Percentiles rank a stretch among this genome's conserved stretches.
Conservation (phyloP, 2,797 vertebrate species). For the Smutsia temminckii region DNA sequence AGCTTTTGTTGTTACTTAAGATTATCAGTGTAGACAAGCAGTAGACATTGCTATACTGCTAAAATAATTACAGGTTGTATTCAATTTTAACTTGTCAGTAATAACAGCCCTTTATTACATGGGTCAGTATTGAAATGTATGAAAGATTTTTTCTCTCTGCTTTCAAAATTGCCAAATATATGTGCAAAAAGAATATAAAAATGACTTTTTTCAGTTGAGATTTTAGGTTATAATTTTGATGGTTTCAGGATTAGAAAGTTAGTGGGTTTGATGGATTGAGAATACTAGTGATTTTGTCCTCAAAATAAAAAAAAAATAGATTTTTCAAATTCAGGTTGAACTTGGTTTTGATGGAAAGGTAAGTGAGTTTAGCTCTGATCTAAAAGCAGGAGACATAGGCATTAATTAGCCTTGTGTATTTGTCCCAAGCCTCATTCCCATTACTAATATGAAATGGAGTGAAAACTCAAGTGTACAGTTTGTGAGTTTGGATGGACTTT, state of each 20-base stretch:
- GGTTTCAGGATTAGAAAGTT: background rate
- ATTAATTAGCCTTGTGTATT: background rate
- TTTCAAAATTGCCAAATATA: background rate
- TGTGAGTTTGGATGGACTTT: slow-evolving; percentile 55
- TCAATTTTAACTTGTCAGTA: slow-evolving; percentile 52
- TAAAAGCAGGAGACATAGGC: background rate
- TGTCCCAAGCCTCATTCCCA: slow-evolving; percentile 27
- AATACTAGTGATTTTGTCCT: background rate
- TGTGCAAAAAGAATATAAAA: background rate
- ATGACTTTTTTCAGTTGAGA: background rate
- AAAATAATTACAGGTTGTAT: slow-evolving; percentile 15
- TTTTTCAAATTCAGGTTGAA: background rate
- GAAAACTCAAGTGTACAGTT: background rate
- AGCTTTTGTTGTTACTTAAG: slow-evolving; percentile 38
- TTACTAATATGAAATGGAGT: slow-evolving; percentile 40
- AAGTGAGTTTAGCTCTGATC: background rate
- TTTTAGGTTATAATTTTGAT: slow-evolving; percentile 1
- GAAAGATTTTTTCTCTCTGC: slow-evolving; percentile 6
- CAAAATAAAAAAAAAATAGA: background rate
- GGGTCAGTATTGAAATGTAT: slow-evolving; percentile 2
- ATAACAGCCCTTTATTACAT: slow-evolving; percentile 25
- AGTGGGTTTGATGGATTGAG: background rate
- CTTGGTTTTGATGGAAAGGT: background rate
- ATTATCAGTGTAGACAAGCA: background rate
- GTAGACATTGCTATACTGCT: background rate